These are phyloP conservation scores for Ictidomys tridecemlineatus DNA, from an alignment of 2,113 vertebrate species.

Conservation along the genomic window DNA sequence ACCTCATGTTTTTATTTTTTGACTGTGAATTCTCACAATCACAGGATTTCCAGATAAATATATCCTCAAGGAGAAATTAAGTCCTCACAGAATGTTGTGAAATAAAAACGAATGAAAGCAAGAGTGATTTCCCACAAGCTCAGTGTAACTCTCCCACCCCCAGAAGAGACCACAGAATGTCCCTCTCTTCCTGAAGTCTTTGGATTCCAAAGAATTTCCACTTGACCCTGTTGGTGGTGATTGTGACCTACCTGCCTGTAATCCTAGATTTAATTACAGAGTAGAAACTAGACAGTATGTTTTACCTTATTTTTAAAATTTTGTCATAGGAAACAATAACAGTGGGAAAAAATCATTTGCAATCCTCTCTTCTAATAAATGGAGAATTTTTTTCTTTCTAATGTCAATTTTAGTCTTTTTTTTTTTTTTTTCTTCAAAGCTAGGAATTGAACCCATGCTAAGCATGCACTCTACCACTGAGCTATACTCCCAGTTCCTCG, in stretches of 20 bases:
- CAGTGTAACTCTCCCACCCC: fast-evolving
- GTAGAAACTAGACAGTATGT: neutral
- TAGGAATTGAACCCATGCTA: neutral
- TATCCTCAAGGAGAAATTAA: constrained; percentile 9
- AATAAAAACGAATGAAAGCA: neutral
- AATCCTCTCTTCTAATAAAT: neutral
- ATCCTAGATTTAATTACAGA: neutral
- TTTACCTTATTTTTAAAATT: neutral
- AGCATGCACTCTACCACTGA: neutral
- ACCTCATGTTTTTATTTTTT: constrained; percentile 35
- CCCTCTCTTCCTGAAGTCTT: neutral
- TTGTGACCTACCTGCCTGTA: neutral
- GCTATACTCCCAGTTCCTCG: neutral
- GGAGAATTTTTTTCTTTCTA: neutral
- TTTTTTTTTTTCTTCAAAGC: neutral
- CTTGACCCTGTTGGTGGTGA: neutral
- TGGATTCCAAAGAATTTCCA: neutral
- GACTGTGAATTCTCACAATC: constrained; percentile 42
- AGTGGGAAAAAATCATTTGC: neutral
- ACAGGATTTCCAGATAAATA: constrained; percentile 29
- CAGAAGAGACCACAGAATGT: neutral
- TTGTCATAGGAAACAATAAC: neutral
- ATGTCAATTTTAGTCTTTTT: neutral
- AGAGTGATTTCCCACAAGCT: neutral
- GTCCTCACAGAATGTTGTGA: constrained; percentile 13